Percentiles rank a stretch among this genome's conserved stretches.
Evolutionary conservation across 2,888 invertebrate genomes (phyloP).

Genomic region (Augochlorella aurata): DNA sequence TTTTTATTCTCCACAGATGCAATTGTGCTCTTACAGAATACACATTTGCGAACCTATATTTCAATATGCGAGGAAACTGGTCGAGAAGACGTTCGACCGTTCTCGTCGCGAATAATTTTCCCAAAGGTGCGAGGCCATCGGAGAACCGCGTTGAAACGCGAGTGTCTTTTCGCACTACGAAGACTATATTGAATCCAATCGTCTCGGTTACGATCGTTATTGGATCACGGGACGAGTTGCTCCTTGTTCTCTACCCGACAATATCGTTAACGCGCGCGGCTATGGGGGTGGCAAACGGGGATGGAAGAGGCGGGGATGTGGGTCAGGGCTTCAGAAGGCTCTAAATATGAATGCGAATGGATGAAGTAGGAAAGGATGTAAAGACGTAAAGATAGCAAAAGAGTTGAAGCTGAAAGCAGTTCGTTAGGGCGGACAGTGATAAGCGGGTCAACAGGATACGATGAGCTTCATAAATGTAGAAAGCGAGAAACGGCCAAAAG

Average conservation of each 20-base stretch:
- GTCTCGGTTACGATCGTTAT: constrained; percentile 12
- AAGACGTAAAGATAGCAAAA: constrained; percentile 57
- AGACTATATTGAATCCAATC: not conserved
- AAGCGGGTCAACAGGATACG: constrained; percentile 62
- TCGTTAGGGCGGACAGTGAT: constrained; percentile 61
- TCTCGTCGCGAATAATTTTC: not conserved
- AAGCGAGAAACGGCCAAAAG: constrained; percentile 54
- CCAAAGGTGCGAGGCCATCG: not conserved
- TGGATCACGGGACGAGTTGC: constrained; percentile 1
- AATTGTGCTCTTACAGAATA: too few relatives aligned
- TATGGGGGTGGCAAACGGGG: not conserved
- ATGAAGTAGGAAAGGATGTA: constrained; percentile 49
- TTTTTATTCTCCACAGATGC: too few relatives aligned
- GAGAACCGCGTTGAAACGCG: not conserved
- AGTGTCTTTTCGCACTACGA: not conserved
- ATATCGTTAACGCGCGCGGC: constrained; percentile 39
- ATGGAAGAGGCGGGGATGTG: constrained; percentile 26
- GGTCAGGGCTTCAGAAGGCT: constrained; percentile 57
- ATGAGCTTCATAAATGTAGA: constrained; percentile 55
- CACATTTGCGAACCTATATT: too few relatives aligned
- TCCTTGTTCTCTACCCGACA: constrained; percentile 22
- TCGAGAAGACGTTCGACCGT: not conserved
- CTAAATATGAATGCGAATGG: constrained; percentile 55
- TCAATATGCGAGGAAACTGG: too few relatives aligned
- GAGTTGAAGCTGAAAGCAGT: constrained; percentile 57